Conservation (phyloP, 2,888 invertebrate species). For the Conchocele bisecta region DNA sequence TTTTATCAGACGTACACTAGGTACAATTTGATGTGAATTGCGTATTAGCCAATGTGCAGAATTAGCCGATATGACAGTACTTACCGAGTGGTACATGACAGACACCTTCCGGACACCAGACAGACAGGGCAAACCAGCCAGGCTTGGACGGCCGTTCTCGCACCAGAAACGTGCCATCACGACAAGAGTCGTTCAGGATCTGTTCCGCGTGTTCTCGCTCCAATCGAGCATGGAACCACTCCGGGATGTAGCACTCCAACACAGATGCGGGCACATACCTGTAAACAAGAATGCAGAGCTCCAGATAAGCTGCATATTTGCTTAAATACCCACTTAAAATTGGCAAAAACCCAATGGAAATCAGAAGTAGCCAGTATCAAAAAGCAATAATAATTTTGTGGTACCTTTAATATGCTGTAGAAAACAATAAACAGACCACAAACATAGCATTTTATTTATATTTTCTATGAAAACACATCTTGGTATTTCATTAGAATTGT, state of each 20-base stretch:
- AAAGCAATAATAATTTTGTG: no score
- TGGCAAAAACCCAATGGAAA: neutral
- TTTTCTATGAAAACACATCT: no score
- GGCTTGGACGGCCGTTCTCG: slow-evolving; percentile 40
- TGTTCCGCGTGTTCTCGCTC: slow-evolving; percentile 48
- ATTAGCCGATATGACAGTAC: no score
- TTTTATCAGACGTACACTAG: no score
- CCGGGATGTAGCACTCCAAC: slow-evolving; percentile 55
- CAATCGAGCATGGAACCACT: slow-evolving; percentile 56
- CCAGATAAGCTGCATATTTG: no score
- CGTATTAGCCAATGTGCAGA: no score
- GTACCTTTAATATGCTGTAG: no score
- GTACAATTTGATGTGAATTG: no score
- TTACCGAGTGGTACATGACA: slow-evolving; percentile 54
- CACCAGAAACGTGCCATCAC: slow-evolving; percentile 58
- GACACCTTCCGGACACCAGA: slow-evolving; percentile 52
- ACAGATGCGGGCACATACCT: slow-evolving; percentile 49
- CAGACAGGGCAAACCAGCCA: slow-evolving; percentile 53
- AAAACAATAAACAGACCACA: no score
- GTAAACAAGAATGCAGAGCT: slow-evolving; percentile 5
- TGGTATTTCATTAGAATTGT: no score
- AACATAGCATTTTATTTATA: no score
- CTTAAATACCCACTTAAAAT: no score
- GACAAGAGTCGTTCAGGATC: slow-evolving; percentile 45
- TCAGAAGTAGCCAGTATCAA: neutral